phyloP scores from a whole-genome alignment of 2,888 invertebrate species.

The Synergus gifuensis region DNA sequence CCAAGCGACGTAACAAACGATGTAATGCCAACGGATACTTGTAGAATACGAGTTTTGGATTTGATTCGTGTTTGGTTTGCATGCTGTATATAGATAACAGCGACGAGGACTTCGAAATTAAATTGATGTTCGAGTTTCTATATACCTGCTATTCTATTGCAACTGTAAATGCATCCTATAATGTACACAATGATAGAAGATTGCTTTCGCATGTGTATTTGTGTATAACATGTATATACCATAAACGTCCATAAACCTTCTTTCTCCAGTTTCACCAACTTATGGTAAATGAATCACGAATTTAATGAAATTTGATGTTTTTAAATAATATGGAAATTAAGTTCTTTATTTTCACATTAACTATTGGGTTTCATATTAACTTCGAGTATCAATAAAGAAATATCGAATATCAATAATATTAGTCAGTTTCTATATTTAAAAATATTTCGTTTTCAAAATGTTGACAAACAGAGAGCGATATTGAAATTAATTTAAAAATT shows the following conservation, averaged over 20 bases:
- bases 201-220: background rate
- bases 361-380: background rate
- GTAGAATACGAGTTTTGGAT: conserved; percentile 44
- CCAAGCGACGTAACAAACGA: conserved; percentile 48
- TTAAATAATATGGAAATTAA: background rate
- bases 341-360: background rate
- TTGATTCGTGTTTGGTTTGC: conserved; percentile 45
- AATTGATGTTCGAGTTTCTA: conserved; percentile 28
- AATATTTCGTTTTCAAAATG: too few species aligned
- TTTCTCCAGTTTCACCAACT: background rate
- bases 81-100: background rate
- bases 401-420: background rate
- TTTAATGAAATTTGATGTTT: background rate
- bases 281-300: background rate
- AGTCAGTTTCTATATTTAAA: too few species aligned
- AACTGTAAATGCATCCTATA: background rate
- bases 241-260: conserved; percentile 17
- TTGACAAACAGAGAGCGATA: background rate
- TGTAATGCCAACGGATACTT: conserved; percentile 45
- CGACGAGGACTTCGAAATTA: conserved; percentile 18
- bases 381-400: background rate
- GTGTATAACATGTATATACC: background rate
- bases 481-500: background rate
- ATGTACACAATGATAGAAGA: conserved; percentile 3
- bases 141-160: conserved; percentile 4